phyloP scores from a whole-genome alignment of 2,113 vertebrate genomes.

The Tachuris rubrigastra region DNA sequence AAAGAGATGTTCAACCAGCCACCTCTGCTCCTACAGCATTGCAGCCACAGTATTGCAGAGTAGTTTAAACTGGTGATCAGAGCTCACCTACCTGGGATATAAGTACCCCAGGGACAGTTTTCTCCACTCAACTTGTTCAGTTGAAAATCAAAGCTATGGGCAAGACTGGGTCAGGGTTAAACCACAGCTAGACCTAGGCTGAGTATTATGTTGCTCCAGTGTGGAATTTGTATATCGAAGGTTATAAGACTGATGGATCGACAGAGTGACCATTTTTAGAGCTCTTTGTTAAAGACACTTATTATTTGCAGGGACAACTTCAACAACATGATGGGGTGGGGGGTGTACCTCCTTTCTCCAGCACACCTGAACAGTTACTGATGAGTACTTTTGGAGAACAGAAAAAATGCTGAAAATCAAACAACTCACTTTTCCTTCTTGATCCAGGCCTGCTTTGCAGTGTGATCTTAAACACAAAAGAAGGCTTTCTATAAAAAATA shows the following conservation, averaged over 20 bases:
- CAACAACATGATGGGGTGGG: fast-evolving
- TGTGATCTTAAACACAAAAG: not conserved
- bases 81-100: not conserved
- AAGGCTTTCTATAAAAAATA: not conserved
- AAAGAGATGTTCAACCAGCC: not conserved
- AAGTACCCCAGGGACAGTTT: fast-evolving
- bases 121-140: not conserved
- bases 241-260: not conserved
- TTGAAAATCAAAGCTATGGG: not conserved
- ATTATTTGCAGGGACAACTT: not conserved
- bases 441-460: not conserved
- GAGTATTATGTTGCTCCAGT: not conserved
- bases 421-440: not conserved
- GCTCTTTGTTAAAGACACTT: not conserved
- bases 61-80: not conserved
- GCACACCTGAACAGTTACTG: not conserved
- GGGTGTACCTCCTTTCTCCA: not conserved
- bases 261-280: not conserved
- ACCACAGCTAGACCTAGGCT: not conserved
- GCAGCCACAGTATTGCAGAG: not conserved
- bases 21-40: not conserved
- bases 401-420: not conserved
- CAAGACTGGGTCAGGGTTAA: not conserved
- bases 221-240: not conserved
- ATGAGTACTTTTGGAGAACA: not conserved